Base-by-base conservation (phyloP, 2,888 invertebrate genomes). In the Luffia ferchaultella region DNA sequence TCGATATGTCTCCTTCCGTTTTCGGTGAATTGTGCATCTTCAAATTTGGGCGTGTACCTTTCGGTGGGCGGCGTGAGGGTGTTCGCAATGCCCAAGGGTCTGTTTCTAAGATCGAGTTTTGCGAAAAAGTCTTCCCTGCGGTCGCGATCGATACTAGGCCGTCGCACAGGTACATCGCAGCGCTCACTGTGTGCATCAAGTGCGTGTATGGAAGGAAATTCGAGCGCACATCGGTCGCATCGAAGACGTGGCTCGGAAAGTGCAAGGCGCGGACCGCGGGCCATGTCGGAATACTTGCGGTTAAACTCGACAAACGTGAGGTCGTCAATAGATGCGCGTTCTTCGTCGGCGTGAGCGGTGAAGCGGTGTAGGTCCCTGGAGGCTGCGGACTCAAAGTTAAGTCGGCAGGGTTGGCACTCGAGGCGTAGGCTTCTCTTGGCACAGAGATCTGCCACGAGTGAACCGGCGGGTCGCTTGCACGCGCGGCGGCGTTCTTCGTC, bases 41-140 rank as follows among this genome's bases (percentile, higher is more conserved):
- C 76, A 42, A 73, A 70, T 60, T 83, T 79, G 1, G 78, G 67
- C 19, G 78, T 70, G 54, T 76, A 77, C 52, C 76, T 68, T 45
- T 77, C 80, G 71, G 77, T 76, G 15, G 80, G 77, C 12, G 78
- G 78, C 19, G 74, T 75, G 42, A 84, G 64, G 12, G 83, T 77
- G 18, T 76, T 77, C n/a, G 82, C 70, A 57, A 82, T 76, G 3
- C 75, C 76, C 52, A 87, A 86, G 0, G 90, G 86, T 57, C 89
- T 89, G 67, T 92, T 92, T 64, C 90, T 90, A 42, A 93, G 85
- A 64, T 93, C 90, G 18, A 95, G 76, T 55, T 92, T 89, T 1
- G 93, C 91, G 64, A 96, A 91, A 68, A 96, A 95, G 59, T 93
- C 91, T 52, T 91, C 91, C 42, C 93, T 86, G 46, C 86, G 83